phyloP scores from a whole-genome alignment of 2,797 vertebrate genomes.

The Microchirus variegatus region DNA sequence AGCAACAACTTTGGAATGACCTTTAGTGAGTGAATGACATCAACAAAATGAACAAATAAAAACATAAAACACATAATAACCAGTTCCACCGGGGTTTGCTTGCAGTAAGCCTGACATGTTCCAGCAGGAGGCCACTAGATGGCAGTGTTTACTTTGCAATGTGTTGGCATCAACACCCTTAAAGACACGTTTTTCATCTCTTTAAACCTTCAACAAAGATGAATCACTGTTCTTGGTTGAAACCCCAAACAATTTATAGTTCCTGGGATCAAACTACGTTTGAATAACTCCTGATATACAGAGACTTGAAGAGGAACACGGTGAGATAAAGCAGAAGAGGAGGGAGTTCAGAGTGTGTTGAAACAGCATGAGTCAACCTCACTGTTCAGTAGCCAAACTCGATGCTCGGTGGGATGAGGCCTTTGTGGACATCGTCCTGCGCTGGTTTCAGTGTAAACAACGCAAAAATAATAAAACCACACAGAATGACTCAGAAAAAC shows the following conservation, averaged over 20 bases:
- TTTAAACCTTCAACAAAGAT: background rate
- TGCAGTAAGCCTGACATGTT: too few relatives aligned
- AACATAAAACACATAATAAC: too few relatives aligned
- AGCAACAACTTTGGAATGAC: too few relatives aligned
- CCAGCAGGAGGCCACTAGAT: too few relatives aligned
- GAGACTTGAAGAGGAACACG: slow-evolving; percentile 3
- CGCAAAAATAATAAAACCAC: slow-evolving; percentile 33
- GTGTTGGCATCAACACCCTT: background rate
- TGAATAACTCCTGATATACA: slow-evolving; percentile 1
- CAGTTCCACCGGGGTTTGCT: too few relatives aligned
- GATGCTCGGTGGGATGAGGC: background rate
- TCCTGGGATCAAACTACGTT: background rate
- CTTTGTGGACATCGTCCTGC: background rate
- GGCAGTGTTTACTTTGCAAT: too few relatives aligned
- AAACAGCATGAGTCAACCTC: slow-evolving; percentile 57
- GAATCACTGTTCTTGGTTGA: background rate
- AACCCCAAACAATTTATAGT: background rate
- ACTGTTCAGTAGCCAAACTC: slow-evolving; percentile 40
- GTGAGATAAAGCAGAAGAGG: slow-evolving; percentile 12
- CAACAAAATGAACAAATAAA: too few relatives aligned
- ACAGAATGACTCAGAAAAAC: too few relatives aligned
- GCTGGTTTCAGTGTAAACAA: slow-evolving; percentile 50
- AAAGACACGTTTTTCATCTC: background rate
- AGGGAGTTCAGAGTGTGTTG: slow-evolving; percentile 14
- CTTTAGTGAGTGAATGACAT: background rate